A percentile compares a stretch with the other conserved stretches of the same genome.
Evolutionary conservation across 2,797 vertebrate species (phyloP).

Genomic region (Poecilia velifera): DNA sequence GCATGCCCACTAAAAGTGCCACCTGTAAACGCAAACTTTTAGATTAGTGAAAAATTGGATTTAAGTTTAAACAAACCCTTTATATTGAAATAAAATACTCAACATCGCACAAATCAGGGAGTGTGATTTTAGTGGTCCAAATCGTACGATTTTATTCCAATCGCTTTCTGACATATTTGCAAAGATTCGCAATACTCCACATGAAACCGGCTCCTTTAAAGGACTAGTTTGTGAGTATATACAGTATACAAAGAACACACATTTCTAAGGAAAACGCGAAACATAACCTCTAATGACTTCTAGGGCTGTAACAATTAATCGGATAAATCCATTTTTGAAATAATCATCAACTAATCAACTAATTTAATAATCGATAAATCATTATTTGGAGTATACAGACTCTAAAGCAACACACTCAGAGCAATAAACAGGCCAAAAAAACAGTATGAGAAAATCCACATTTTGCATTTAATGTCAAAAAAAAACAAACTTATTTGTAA

Average conservation of each 20-base stretch:
- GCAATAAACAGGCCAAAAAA: too few relatives aligned
- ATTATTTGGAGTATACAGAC: too few relatives aligned
- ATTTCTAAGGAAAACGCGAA: neutral
- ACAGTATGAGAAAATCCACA: too few relatives aligned
- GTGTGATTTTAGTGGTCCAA: neutral
- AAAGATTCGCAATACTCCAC: neutral
- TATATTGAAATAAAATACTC: neutral
- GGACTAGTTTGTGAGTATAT: neutral
- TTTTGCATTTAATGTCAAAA: too few relatives aligned
- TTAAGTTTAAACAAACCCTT: neutral
- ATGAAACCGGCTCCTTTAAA: neutral
- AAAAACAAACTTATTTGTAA: too few relatives aligned
- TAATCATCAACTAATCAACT: too few relatives aligned
- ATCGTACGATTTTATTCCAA: neutral
- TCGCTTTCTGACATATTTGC: neutral
- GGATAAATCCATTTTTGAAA: too few relatives aligned
- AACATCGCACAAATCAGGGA: neutral
- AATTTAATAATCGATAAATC: too few relatives aligned
- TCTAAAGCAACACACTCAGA: too few relatives aligned
- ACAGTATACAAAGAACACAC: neutral
- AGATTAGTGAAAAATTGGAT: neutral
- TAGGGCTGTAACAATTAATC: too few relatives aligned
- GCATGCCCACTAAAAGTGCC: slow-evolving; percentile 26
- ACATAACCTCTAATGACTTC: slow-evolving; percentile 7
- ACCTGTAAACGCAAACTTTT: slow-evolving; percentile 8